Conservation (phyloP, 2,888 invertebrate genomes). For the Polia nebulosa region DNA sequence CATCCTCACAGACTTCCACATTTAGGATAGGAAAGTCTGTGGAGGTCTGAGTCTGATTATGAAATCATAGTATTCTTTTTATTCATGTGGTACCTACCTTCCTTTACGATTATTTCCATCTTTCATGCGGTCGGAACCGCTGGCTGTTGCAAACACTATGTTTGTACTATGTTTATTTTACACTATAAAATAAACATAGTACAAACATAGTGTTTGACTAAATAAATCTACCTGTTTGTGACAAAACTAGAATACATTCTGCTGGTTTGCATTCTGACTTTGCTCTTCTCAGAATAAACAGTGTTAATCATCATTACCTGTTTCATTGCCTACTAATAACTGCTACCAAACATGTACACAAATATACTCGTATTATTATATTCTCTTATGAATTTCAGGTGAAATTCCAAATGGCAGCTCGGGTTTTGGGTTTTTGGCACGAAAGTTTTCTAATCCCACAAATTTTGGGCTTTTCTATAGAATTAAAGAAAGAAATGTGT, state of each 20-base stretch:
- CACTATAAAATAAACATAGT: neutral
- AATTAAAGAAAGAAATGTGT: too few relatives aligned
- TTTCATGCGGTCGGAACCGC: too few relatives aligned
- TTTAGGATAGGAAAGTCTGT: too few relatives aligned
- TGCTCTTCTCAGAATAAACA: neutral
- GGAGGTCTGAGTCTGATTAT: too few relatives aligned
- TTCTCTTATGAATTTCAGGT: neutral
- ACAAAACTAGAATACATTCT: conserved; percentile 3
- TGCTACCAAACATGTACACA: neutral
- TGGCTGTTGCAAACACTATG: conserved; percentile 1
- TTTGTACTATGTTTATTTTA: neutral
- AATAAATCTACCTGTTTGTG: neutral
- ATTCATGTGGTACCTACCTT: too few relatives aligned
- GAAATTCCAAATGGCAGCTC: neutral
- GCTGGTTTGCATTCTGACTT: conserved; percentile 9
- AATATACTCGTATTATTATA: neutral
- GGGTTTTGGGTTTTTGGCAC: too few relatives aligned
- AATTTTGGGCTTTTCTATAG: too few relatives aligned
- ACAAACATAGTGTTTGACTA: neutral
- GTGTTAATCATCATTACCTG: neutral
- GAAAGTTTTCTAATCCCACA: too few relatives aligned
- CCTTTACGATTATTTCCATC: too few relatives aligned
- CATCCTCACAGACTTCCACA: too few relatives aligned
- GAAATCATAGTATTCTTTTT: too few relatives aligned
- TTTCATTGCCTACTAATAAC: neutral